Evolutionary conservation across 2,113 vertebrate genomes (phyloP).

Genomic region (Phrynocephalus versicolor): DNA sequence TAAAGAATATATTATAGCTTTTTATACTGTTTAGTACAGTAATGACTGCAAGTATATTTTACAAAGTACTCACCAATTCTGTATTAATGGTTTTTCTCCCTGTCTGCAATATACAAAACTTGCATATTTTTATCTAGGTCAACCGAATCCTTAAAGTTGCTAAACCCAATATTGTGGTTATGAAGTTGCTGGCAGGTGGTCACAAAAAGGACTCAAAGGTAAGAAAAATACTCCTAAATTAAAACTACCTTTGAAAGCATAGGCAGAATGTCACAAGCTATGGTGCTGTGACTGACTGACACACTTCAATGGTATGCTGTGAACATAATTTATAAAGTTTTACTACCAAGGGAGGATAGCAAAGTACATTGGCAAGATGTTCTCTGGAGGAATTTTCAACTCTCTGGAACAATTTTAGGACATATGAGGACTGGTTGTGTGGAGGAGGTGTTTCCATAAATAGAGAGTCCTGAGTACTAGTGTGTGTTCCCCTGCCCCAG

Average conservation of each 20-base stretch:
- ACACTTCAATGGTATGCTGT: not conserved
- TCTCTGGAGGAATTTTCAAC: too few species aligned
- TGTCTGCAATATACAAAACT: slow-evolving; percentile 14
- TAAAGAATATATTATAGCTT: not conserved
- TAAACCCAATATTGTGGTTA: slow-evolving; percentile 98
- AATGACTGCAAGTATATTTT: not conserved
- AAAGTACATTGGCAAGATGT: not conserved
- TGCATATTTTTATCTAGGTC: slow-evolving; percentile 77
- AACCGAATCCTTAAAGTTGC: slow-evolving; percentile 95
- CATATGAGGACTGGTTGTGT: too few species aligned
- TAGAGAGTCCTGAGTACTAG: too few species aligned
- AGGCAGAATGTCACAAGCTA: not conserved
- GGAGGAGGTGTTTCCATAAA: too few species aligned
- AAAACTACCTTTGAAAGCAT: not conserved
- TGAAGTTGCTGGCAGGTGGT: slow-evolving; percentile 95
- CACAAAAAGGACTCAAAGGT: slow-evolving; percentile 98
- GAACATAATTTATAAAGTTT: not conserved
- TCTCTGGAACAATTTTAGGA: too few species aligned
- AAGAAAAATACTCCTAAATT: slow-evolving; percentile 48
- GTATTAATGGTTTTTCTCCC: not conserved
- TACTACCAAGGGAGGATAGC: not conserved
- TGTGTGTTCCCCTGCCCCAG: too few species aligned
- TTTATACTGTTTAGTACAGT: not conserved
- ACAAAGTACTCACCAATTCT: not conserved
- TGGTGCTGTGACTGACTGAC: not conserved